A percentile compares a stretch with the other conserved stretches of the same genome.
Evolutionary conservation across 2,888 invertebrate species (phyloP).

Genomic region (Helobdella robusta): DNA sequence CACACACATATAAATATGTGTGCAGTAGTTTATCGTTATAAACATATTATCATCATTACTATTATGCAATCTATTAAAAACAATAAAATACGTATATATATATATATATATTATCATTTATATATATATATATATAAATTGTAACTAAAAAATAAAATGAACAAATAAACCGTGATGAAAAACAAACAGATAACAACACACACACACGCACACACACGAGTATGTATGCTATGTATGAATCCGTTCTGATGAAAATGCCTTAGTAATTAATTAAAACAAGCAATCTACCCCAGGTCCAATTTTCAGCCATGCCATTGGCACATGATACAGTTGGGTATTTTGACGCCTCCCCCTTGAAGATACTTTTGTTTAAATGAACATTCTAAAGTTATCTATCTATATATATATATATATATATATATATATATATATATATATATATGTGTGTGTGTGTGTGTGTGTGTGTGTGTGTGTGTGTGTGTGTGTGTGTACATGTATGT

Average conservation of each 20-base stretch:
- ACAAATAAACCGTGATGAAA: slow-evolving; percentile 9
- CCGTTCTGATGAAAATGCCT: too few relatives aligned
- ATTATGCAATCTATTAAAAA: too few relatives aligned
- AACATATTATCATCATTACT: background rate
- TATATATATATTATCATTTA: too few relatives aligned
- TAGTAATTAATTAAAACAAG: too few relatives aligned
- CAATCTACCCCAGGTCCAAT: too few relatives aligned
- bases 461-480: slow-evolving; percentile 3
- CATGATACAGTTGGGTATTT: too few relatives aligned
- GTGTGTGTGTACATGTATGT: slow-evolving; percentile 2
- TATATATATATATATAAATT: background rate
- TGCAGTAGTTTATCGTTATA: background rate
- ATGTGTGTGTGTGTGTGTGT: slow-evolving; percentile 3
- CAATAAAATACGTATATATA: too few relatives aligned
- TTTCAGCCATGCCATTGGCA: too few relatives aligned
- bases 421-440: slow-evolving; percentile 1
- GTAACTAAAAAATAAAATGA: background rate
- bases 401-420: slow-evolving; percentile 1
- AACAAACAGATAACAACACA: background rate
- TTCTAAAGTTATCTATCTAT: background rate
- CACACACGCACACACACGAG: background rate
- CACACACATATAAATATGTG: background rate
- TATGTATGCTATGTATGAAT: too few relatives aligned
- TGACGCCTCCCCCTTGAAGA: too few relatives aligned
- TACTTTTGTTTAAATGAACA: too few relatives aligned